Base-by-base conservation (phyloP, 2,113 vertebrate species). In the Nansenia antarctica region DNA sequence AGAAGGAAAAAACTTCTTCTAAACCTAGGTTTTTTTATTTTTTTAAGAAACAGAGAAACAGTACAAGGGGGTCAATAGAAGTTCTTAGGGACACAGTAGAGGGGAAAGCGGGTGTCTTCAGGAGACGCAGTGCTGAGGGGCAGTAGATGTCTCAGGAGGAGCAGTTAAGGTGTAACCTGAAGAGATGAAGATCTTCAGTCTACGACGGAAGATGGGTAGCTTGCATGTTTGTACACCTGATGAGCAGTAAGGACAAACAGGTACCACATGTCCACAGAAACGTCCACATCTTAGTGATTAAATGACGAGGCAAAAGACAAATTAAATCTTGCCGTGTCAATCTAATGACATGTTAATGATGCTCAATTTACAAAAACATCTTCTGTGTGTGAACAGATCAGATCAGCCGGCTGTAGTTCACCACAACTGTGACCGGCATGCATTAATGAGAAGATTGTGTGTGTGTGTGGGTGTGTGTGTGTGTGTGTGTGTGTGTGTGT, bases 291-390 rank as follows among this genome's bases (percentile, higher is more conserved):
- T 30, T 26, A 73, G 54, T 37, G 57, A 80, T 80, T 67, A 82
- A 81, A 81, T 62, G 58, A 80, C 62, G 62, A 61, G 53, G 42
- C 58, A 65, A 73, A 68, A 70, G 60, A 69, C 62, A 80, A 84
- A 82, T 75, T 32, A 83, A 86, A 81, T 83, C 68, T 65, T 39
- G 34, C 62, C 24, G 9, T 75, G 74, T 78, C 59, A 72, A 72
- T 27, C 74, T 80, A 84, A 84, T 88, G 62, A 73, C 45, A 72
- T 68, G 77, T 83, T 80, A 86, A 90, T 83, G 78, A 81, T 67
- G 73, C 59, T 76, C 47, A 42, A 68, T 78, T 79, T 73, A 70
- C 54, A 58, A 77, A n/a, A 82, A 70, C 59, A 74, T 31, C 35
- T 30, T 70, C 9, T 29, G 52, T 62, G 62, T 70, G 58, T 76